A percentile compares a stretch with the other conserved stretches of the same genome.
Evolutionary conservation across 2,113 vertebrate genomes (phyloP).

Genomic region (Speoplatyrhinus poulsoni): DNA sequence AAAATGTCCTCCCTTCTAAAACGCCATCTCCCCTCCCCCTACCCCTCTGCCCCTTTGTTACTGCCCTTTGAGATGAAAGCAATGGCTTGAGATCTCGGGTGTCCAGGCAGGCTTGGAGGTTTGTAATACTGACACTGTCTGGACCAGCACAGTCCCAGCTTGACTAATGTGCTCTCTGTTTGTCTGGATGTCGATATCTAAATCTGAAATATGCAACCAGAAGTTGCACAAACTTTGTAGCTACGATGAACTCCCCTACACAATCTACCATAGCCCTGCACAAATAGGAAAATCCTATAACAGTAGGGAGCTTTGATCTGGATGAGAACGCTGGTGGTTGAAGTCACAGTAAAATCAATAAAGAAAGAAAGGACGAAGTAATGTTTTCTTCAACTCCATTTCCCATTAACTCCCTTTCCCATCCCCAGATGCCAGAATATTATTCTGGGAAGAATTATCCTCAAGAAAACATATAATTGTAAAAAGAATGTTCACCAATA

Average conservation of each 20-base stretch:
- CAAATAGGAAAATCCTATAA: slow-evolving; percentile 1
- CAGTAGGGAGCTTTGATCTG: slow-evolving; percentile 13
- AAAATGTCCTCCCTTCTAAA: too few relatives aligned
- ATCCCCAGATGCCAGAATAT: slow-evolving; percentile 6
- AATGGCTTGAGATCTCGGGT: slow-evolving; percentile 61
- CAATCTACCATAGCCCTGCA: not conserved
- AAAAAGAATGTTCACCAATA: slow-evolving; percentile 20
- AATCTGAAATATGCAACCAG: not conserved
- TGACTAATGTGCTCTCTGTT: slow-evolving; percentile 8
- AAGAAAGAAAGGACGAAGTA: slow-evolving; percentile 43
- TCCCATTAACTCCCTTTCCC: slow-evolving; percentile 30
- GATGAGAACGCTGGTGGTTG: slow-evolving; percentile 30
- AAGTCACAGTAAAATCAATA: slow-evolving; percentile 36
- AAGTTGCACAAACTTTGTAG: not conserved
- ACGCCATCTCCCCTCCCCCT: not conserved
- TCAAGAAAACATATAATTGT: slow-evolving; percentile 37
- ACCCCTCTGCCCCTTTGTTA: slow-evolving; percentile 42
- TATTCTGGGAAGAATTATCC: slow-evolving; percentile 38
- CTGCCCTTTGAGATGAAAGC: slow-evolving; percentile 60
- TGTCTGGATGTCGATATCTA: not conserved
- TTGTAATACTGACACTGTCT: slow-evolving; percentile 6
- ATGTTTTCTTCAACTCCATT: slow-evolving; percentile 26
- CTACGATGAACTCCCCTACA: not conserved
- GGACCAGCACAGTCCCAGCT: slow-evolving; percentile 1
- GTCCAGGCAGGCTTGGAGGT: slow-evolving; percentile 34